phyloP scores from a whole-genome alignment of 2,888 invertebrate genomes.

The Zhuqinia jingwanae region DNA sequence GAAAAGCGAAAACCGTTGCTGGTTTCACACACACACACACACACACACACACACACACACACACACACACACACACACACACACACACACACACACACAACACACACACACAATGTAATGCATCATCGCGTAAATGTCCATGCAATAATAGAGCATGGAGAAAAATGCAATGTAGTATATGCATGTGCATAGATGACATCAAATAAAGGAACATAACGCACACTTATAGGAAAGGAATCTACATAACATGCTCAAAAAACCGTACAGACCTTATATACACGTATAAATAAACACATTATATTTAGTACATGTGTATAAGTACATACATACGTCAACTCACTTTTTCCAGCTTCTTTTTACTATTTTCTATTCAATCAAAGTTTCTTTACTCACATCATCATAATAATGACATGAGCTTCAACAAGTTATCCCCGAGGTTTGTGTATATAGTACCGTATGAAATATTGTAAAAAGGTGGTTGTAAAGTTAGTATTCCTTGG shows the following conservation, averaged over 20 bases:
- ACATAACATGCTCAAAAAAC: background rate
- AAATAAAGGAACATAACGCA: background rate
- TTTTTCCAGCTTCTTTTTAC: conserved; percentile 35
- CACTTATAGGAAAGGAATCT: conserved; percentile 9
- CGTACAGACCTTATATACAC: too few relatives aligned
- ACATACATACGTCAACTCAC: too few relatives aligned
- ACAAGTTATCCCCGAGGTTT: background rate
- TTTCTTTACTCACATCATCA: too few relatives aligned
- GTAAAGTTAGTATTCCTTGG: too few relatives aligned
- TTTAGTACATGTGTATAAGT: too few relatives aligned
- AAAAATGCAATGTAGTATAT: conserved; percentile 1
- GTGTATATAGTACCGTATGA: background rate
- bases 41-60: too few relatives aligned
- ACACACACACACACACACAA: background rate
- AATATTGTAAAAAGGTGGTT: too few relatives aligned
- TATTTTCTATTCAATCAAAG: conserved; percentile 13
- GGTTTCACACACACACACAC: background rate
- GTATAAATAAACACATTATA: too few relatives aligned
- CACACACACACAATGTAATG: background rate
- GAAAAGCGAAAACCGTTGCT: background rate
- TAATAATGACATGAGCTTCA: background rate
- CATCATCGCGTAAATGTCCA: too few relatives aligned
- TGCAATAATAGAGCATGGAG: too few relatives aligned
- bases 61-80: too few relatives aligned
- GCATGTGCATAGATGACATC: background rate